Base-by-base conservation (phyloP, 2,797 vertebrate species). In the Aulostomus chinensis region DNA sequence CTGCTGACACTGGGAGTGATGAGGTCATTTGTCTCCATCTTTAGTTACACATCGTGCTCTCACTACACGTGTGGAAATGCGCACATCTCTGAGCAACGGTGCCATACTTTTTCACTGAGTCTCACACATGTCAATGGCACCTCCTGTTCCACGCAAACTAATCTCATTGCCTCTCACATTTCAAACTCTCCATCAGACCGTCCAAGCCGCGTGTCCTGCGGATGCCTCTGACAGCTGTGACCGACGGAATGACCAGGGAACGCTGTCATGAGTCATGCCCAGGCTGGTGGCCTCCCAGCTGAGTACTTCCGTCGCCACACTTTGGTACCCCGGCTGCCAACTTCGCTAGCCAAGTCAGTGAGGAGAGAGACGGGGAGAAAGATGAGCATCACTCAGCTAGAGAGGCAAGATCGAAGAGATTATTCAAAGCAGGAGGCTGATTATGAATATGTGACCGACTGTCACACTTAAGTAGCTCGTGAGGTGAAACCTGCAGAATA, bases 221-320 rank as follows among this genome's bases (percentile, higher is more conserved):
- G 84, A 79, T 80, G 61, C 75, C 67, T 78, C 81, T 51, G 80
- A 81, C 80, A 76, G 77, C 75, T 73, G 73, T 84, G 80, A 86
- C 86, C 82, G 86, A 86, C 83, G 51, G 55, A 40, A 40, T 84
- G 84, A 86, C 81, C 78, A 71, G 61, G 68, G 70, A 67, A 81
- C 34, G 56, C 58, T 70, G 74, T 72, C 71, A 38, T 68, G 80
- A 86, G 79, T 84, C 82, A 85, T 80, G 86, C 78, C 83, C 81
- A 76, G 83, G 64, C 68, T 87, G 81, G 84, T 72, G 82, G 80
- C 73, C 83, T 82, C 83, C 75, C 90, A 88, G 86, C 87, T 91
- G 89, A 80, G 82, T 80, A 84, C 82, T 71, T 69, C 58, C 59
- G 43, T 49, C 68, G 63, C 38, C 81, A 85, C 89, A 91, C 86